Evolutionary conservation across 1,140 invertebrate species (phyloP), one percentile per base, ranked within the genome.

Genomic region (Planococcus citri): DNA sequence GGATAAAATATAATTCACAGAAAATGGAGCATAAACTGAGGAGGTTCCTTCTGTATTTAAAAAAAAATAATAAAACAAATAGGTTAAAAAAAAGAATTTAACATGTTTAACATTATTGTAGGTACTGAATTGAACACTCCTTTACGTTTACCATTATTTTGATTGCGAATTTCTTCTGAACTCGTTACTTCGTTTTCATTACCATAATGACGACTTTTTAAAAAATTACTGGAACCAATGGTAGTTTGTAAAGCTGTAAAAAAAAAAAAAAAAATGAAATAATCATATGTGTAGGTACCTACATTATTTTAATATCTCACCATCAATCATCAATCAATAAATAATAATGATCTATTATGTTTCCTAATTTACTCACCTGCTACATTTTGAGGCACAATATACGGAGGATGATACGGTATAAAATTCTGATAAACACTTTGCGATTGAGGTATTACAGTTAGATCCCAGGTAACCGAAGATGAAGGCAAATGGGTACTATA

Each of bases 171-270:
- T 79, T 88, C 86, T 75, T 88, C 86, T 6, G 87, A 87, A 76
- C 87, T 88, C 0, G 84, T 86, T 0, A 89, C 87, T 78, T 89
- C 87, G 73, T 89, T 87, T 73, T 88, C 87, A 74, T 87, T 71
- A 1, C 64, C 61, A 1, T 24, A n/a, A 20, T 51, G 41, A 9
- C 41, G 41, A 51, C 17, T 51, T 51, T 51, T 51, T 17, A 51
- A 51, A 20, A 37, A 37, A 37, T 51, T 9, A 51, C n/a, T 51
- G 3, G 41, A 51, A n/a, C 41, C 41, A 9, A 17, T 51, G 41
- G 41, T 51, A 4, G 41, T 51, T 17, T 51, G 41, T 17, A 51
- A 51, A 14, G 41, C 41, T 51, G 41, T 9, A 51, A 51, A 51
- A 3, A 51, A 51, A 51, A 17, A n/a, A n/a, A n/a, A n/a, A n/a